phyloP scores from a whole-genome alignment of 2,888 invertebrate genomes.

The Glaucopsyche alexis region DNA sequence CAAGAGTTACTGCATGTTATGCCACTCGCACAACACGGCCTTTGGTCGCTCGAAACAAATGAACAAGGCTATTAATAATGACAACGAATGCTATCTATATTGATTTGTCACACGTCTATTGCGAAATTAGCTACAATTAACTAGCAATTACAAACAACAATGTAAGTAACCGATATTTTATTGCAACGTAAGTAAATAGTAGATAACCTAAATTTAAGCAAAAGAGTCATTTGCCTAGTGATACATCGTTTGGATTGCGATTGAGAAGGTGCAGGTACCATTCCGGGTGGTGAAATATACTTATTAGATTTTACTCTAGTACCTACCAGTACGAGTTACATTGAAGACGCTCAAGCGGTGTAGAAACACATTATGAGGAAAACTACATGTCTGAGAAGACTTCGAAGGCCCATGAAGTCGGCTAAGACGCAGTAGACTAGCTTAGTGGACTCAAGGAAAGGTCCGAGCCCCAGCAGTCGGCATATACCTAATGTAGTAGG shows the following conservation, averaged over 20 bases:
- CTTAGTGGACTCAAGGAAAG: too few species aligned
- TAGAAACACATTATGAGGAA: too few species aligned
- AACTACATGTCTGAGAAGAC: too few species aligned
- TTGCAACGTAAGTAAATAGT: background rate
- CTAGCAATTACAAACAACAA: background rate
- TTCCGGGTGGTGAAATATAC: background rate
- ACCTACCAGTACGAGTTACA: background rate
- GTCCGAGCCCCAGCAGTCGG: too few species aligned
- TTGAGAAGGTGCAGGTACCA: background rate
- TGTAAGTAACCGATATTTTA: background rate
- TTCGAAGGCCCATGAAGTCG: too few species aligned
- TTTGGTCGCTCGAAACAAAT: conserved; percentile 2
- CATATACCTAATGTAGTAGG: too few species aligned
- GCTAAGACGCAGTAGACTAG: too few species aligned
- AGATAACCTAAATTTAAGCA: background rate
- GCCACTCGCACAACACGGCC: background rate
- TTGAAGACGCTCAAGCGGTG: too few species aligned
- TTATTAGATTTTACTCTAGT: background rate
- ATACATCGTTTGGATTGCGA: background rate
- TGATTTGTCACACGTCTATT: conserved; percentile 14
- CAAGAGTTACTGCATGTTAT: conserved; percentile 20
- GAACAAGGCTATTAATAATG: conserved; percentile 5
- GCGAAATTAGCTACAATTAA: background rate
- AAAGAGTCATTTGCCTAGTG: background rate
- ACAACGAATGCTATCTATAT: conserved; percentile 6